Base-by-base conservation (phyloP, 2,113 vertebrate species). In the Oryzias celebensis region DNA sequence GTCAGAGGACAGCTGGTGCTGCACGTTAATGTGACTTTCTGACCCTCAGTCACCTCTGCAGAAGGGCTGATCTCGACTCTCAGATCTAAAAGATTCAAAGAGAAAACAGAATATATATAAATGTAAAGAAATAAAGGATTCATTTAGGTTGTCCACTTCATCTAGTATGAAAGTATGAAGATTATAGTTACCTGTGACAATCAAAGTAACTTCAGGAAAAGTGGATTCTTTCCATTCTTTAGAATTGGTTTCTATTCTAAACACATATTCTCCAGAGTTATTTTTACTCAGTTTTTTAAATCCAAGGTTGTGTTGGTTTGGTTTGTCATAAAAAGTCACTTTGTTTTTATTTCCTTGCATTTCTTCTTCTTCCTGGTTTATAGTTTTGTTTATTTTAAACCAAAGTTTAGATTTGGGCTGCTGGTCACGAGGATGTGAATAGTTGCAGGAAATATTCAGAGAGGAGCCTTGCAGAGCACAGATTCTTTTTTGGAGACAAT, bases 1-100 rank as follows among this genome's bases (percentile, higher is more conserved):
- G 62, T 15, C 26, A 79, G 67, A 31, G 67, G 71, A 47, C 77
- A 80, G 46, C 77, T 80, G 54, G 71, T 75, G 0, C 20, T 56
- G 63, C 77, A 80, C 62, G 67, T 78, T 18, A 78, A 60, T n/a
- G 63, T 82, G 67, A 75, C 71, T 71, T 23, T 68, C 52, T 82
- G 67, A 18, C 48, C 42, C 18, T 62, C 49, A 45, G 59, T 68
- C 66, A 75, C 67, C 43, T 7, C 52, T 22, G 56, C 48, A 59
- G 59, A 75, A 2, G 77, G 69, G 28, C 0, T 14, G 1, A 77
- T 7, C 1, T 0, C 48, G 62, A 79, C 65, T 10, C 3, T 73
- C 46, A 82, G 22, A 0, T 14, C 76, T 79, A 54, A 12, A 60
- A 69, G 2, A 58, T 18, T 18, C n/a, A 65, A 5, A 13, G 10